Conservation (phyloP, 2,113 vertebrate genomes). For the Shinisaurus crocodilurus region DNA sequence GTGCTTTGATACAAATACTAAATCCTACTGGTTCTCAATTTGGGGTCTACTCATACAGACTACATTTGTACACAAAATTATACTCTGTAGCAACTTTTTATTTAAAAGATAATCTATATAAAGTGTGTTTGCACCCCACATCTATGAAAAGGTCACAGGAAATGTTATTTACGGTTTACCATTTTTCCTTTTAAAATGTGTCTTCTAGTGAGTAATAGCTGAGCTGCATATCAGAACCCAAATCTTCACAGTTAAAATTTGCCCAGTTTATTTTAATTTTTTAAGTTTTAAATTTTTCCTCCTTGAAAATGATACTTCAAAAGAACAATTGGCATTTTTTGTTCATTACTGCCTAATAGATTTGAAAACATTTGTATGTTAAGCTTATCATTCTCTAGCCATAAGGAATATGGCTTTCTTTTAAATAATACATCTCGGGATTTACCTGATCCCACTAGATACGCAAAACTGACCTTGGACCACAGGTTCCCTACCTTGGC, state of each 20-base stretch:
- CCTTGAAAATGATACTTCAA: neutral
- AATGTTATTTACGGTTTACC: neutral
- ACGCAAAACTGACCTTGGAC: neutral
- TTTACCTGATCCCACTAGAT: neutral
- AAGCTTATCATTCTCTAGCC: neutral
- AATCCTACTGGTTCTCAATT: neutral
- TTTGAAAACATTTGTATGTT: neutral
- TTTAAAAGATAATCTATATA: neutral
- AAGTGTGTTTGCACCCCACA: neutral
- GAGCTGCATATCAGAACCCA: neutral
- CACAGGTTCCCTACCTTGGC: neutral
- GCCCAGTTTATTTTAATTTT: neutral
- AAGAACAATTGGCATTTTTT: neutral
- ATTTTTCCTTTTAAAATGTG: neutral
- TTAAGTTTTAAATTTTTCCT: neutral
- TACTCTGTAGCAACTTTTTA: no score
- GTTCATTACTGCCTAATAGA: neutral
- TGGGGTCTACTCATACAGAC: no score
- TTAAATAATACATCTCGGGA: neutral
- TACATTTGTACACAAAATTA: neutral
- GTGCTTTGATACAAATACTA: neutral
- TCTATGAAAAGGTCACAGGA: neutral
- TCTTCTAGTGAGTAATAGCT: neutral
- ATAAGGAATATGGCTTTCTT: neutral
- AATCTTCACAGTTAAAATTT: neutral